These are phyloP conservation scores for Hirundichthys speculiger DNA, from an alignment of 2,113 vertebrate species.

Conservation along the genomic window DNA sequence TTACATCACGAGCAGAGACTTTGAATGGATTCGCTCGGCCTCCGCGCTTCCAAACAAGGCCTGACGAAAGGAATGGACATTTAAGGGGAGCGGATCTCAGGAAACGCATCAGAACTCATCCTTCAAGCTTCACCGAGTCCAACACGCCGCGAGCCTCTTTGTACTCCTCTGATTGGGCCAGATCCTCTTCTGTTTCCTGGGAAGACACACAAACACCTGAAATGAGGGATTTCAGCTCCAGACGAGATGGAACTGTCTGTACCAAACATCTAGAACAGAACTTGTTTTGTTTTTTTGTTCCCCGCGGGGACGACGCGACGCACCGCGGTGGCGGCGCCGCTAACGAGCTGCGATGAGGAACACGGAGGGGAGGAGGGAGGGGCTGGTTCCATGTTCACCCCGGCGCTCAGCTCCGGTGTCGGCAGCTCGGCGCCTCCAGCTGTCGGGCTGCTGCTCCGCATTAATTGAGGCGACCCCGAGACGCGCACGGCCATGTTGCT, in stretches of 20 bases:
- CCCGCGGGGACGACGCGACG: neutral
- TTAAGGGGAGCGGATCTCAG: conserved; percentile 69
- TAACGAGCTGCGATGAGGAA: conserved; percentile 60
- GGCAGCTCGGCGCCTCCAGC: conserved; percentile 32
- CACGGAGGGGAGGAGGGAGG: conserved; percentile 17
- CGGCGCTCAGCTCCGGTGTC: conserved; percentile 17
- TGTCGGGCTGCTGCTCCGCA: conserved; percentile 38
- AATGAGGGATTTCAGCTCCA: neutral
- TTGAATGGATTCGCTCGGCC: conserved; percentile 36
- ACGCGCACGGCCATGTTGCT: conserved; percentile 40
- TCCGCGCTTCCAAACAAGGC: conserved; percentile 60
- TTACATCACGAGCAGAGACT: conserved; percentile 46
- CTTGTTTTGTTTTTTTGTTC: neutral
- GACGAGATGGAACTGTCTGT: too few species aligned
- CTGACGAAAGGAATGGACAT: conserved; percentile 83
- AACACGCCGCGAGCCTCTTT: conserved; percentile 88
- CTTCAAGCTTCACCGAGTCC: conserved; percentile 92
- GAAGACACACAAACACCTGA: conserved; percentile 48
- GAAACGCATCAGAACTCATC: conserved; percentile 75
- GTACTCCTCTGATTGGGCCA: conserved; percentile 90
- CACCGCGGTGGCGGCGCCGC: conserved; percentile 42
- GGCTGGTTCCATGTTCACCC: conserved; percentile 46
- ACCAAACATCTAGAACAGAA: neutral
- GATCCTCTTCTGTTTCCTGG: conserved; percentile 91
- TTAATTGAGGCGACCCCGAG: conserved; percentile 60